A percentile compares a stretch with the other conserved stretches of the same genome.
Conservation (phyloP, 92 coral and sea anemone genomes). For the Bergia sp. region DNA sequence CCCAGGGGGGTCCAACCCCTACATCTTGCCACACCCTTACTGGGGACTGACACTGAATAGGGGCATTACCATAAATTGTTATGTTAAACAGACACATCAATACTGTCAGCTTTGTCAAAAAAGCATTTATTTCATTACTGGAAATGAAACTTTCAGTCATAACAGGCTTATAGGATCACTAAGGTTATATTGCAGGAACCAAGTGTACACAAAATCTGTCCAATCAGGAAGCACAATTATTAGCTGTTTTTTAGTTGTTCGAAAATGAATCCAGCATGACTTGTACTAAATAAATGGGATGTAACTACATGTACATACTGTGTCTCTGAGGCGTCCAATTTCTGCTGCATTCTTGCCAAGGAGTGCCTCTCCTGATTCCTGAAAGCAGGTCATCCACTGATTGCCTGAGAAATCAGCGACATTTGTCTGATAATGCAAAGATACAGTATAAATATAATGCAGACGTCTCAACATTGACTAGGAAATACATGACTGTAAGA, state of each 20-base stretch:
- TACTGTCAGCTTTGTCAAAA: too few species aligned
- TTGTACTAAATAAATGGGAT: neutral
- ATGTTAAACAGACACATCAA: too few species aligned
- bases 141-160: too few species aligned
- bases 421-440: slow-evolving; percentile 63
- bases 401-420: slow-evolving; percentile 84
- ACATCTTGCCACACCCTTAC: too few species aligned
- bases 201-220: neutral
- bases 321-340: slow-evolving; percentile 77
- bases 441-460: neutral
- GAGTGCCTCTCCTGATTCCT: slow-evolving; percentile 86
- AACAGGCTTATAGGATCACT: too few species aligned
- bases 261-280: neutral
- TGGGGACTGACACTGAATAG: too few species aligned
- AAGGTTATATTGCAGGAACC: too few species aligned
- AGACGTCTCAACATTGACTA: neutral
- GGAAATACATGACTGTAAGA: too few species aligned
- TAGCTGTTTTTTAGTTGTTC: too few species aligned
- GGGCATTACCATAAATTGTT: too few species aligned
- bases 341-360: slow-evolving; percentile 72
- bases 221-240: neutral
- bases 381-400: slow-evolving; percentile 98
- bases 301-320: slow-evolving; percentile 51
- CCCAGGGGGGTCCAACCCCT: too few species aligned
- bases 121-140: too few species aligned